Percentiles rank a stretch among this genome's conserved stretches.
phyloP scores from a whole-genome alignment of 2,888 invertebrate genomes.

The Rhimphoctona megacephalus region DNA sequence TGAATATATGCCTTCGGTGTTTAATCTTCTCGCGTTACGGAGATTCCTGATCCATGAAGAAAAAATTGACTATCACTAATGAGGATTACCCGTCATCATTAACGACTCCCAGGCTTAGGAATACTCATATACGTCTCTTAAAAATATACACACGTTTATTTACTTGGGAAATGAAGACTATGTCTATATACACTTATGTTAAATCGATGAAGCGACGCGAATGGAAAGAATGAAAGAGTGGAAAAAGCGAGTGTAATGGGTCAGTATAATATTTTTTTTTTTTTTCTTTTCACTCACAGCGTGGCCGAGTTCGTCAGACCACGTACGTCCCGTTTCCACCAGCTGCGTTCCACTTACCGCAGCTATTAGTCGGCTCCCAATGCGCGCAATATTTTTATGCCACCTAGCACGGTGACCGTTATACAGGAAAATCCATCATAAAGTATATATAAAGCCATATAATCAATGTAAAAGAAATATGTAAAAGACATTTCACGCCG shows the following conservation, averaged over 20 bases:
- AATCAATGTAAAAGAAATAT: slow-evolving; percentile 5
- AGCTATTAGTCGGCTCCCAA: slow-evolving; percentile 60
- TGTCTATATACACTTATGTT: slow-evolving; percentile 17
- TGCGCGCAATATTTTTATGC: slow-evolving; percentile 37
- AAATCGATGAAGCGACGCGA: slow-evolving; percentile 38
- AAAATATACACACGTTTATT: not conserved
- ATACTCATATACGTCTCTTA: not conserved
- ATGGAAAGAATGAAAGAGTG: slow-evolving; percentile 38
- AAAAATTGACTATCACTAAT: slow-evolving; percentile 18
- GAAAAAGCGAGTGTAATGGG: slow-evolving; percentile 23
- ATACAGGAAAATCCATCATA: slow-evolving; percentile 9
- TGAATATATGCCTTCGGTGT: not conserved
- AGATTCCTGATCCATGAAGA: not conserved
- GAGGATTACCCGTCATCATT: not conserved
- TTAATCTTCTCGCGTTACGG: slow-evolving; percentile 23
- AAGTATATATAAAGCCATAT: not conserved
- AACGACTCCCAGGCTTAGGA: not conserved
- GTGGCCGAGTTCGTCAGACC: slow-evolving; percentile 66
- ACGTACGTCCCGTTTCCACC: slow-evolving; percentile 67
- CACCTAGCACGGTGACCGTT: slow-evolving; percentile 36
- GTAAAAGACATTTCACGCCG: slow-evolving; percentile 10
- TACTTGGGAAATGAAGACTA: slow-evolving; percentile 8
- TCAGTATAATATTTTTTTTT: slow-evolving; percentile 32
- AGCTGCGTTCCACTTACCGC: slow-evolving; percentile 66
- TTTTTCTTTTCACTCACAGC: slow-evolving; percentile 41